Percentiles rank a stretch among this genome's conserved stretches.
Conservation (phyloP, 1,140 invertebrate species). For the Xylocopa sonorina region DNA sequence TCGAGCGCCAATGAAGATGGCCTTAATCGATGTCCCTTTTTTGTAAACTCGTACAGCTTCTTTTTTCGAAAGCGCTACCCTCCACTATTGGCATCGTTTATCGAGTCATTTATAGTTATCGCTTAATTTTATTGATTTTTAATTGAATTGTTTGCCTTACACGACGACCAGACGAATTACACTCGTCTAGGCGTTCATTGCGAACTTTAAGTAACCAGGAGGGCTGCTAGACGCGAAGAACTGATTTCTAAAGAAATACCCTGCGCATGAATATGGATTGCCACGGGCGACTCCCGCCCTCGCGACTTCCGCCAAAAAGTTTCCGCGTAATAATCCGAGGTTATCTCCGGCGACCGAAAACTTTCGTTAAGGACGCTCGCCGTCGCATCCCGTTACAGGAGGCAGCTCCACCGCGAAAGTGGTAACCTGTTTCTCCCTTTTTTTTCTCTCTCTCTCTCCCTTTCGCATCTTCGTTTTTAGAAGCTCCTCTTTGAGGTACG, state of each 20-base stretch:
- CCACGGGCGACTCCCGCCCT: too few relatives aligned
- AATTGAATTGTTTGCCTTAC: too few relatives aligned
- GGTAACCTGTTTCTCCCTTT: background rate
- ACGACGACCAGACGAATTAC: too few relatives aligned
- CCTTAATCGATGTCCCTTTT: too few relatives aligned
- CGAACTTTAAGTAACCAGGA: background rate
- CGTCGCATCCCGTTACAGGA: conserved; percentile 19
- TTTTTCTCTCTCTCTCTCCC: background rate
- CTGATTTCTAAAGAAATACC: background rate
- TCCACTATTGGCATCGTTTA: too few relatives aligned
- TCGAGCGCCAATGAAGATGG: too few relatives aligned
- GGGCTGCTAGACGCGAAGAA: background rate
- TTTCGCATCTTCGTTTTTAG: conserved; percentile 25
- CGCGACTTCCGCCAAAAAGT: background rate
- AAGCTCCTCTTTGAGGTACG: conserved; percentile 18
- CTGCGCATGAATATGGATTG: conserved; percentile 10
- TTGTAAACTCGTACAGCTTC: too few relatives aligned
- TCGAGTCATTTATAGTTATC: too few relatives aligned
- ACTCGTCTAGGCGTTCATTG: too few relatives aligned
- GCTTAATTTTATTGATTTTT: too few relatives aligned
- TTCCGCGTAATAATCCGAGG: conserved; percentile 21
- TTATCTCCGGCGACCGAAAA: conserved; percentile 13
- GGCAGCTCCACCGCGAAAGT: background rate
- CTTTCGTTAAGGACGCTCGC: conserved; percentile 24
- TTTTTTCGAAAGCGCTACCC: too few relatives aligned